phyloP scores from a whole-genome alignment of 2,113 vertebrate species.

The Chrysemys picta region DNA sequence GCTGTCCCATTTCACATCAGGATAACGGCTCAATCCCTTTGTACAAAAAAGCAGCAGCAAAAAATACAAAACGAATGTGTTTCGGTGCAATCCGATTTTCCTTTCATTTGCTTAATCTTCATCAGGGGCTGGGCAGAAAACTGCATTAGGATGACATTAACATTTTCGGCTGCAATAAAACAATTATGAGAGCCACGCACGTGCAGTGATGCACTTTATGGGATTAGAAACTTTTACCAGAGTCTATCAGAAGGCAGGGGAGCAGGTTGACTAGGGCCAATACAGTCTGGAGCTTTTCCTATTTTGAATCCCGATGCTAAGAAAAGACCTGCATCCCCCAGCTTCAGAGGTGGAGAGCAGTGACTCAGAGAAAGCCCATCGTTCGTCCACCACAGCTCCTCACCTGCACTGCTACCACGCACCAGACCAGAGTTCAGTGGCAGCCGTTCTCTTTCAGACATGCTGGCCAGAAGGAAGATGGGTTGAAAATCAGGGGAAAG shows the following conservation, averaged over 20 bases:
- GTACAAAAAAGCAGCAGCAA: not conserved
- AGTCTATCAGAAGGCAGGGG: not conserved
- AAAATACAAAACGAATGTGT: not conserved
- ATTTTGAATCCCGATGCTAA: not conserved
- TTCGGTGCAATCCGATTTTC: not conserved
- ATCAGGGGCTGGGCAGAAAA: not conserved
- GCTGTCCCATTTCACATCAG: not conserved
- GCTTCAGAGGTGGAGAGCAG: not conserved
- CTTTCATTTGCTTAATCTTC: not conserved
- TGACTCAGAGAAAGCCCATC: too few species aligned
- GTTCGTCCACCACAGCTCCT: too few species aligned
- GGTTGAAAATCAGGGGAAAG: too few species aligned
- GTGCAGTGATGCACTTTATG: not conserved
- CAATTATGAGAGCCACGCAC: not conserved
- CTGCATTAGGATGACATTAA: not conserved
- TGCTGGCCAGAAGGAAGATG: too few species aligned
- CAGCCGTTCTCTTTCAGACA: too few species aligned
- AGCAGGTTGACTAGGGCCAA: not conserved
- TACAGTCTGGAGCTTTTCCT: not conserved
- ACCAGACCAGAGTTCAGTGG: too few species aligned
- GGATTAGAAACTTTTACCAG: not conserved
- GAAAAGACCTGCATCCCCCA: not conserved
- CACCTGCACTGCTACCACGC: too few species aligned
- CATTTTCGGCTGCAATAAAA: not conserved
- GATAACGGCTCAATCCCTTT: not conserved